Percentiles rank a stretch among this genome's conserved stretches.
Conservation (phyloP, 2,888 invertebrate species). For the Melinaea marsaeus region DNA sequence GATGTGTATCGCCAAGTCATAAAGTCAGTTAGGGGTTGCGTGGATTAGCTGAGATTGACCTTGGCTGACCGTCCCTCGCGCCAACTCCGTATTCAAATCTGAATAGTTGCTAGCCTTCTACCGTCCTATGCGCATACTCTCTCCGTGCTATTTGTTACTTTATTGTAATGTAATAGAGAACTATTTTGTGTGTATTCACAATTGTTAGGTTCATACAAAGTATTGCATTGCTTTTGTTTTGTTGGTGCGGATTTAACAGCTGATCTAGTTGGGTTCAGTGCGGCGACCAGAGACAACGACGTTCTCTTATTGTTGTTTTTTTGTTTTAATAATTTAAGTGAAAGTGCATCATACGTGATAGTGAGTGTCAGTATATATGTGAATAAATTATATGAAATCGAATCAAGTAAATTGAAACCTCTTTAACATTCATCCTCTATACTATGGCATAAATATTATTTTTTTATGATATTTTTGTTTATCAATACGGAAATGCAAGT, state of each 20-base stretch:
- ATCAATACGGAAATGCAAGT: too few species aligned
- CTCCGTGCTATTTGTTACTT: slow-evolving; percentile 43
- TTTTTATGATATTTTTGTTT: too few species aligned
- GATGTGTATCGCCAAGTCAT: slow-evolving; percentile 61
- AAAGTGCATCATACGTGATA: slow-evolving; percentile 24
- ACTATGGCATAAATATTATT: too few species aligned
- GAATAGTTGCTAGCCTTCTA: slow-evolving; percentile 64
- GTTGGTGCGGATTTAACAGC: slow-evolving; percentile 72
- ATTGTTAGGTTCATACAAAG: slow-evolving; percentile 41
- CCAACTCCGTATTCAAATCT: slow-evolving; percentile 61
- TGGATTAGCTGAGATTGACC: slow-evolving; percentile 70
- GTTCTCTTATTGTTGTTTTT: slow-evolving; percentile 39
- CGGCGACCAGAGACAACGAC: slow-evolving; percentile 51
- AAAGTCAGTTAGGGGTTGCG: slow-evolving; percentile 60
- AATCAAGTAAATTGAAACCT: too few species aligned
- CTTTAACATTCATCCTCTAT: too few species aligned
- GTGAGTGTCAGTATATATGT: not conserved
- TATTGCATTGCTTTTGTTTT: slow-evolving; percentile 55
- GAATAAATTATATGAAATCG: too few species aligned
- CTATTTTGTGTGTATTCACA: slow-evolving; percentile 42
- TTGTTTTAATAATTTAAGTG: slow-evolving; percentile 17
- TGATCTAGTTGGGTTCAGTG: slow-evolving; percentile 64
- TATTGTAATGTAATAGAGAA: slow-evolving; percentile 45
- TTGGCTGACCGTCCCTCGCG: slow-evolving; percentile 54
- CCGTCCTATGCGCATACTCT: slow-evolving; percentile 63